These are phyloP conservation scores for Drosophila quadrilineata DNA, from an alignment of 1,140 invertebrate species.

Conservation along the genomic window DNA sequence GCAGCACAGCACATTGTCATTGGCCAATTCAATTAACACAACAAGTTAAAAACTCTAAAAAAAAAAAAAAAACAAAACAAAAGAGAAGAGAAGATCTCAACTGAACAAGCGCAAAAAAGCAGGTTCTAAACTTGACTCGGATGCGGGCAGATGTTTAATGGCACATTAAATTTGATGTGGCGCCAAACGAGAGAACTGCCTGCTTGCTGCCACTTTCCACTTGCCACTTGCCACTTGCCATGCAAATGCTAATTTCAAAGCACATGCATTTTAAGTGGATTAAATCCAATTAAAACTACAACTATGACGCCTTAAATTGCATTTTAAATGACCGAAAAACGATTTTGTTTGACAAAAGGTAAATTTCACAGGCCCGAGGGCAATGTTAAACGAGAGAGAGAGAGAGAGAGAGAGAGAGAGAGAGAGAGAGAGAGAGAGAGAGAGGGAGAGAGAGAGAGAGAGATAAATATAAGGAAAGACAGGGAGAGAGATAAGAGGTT, in stretches of 20 bases:
- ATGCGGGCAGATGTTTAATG: slow-evolving; percentile 35
- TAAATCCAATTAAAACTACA: slow-evolving; percentile 38
- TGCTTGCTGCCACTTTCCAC: background rate
- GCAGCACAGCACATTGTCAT: slow-evolving; percentile 44
- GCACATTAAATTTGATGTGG: slow-evolving; percentile 69
- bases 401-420: too few relatives aligned
- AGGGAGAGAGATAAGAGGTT: too few relatives aligned
- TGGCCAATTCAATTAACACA: slow-evolving; percentile 67
- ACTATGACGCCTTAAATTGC: slow-evolving; percentile 21
- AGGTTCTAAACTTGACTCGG: background rate
- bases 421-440: too few relatives aligned
- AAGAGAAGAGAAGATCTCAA: background rate
- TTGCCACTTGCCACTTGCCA: slow-evolving; percentile 20
- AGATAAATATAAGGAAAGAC: too few relatives aligned
- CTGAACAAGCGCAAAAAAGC: too few relatives aligned
- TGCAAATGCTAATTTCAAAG: slow-evolving; percentile 61
- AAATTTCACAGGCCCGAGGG: background rate
- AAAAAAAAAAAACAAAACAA: slow-evolving; percentile 41
- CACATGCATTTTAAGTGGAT: slow-evolving; percentile 31
- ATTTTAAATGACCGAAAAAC: slow-evolving; percentile 1
- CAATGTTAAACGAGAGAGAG: background rate
- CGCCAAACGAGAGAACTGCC: slow-evolving; percentile 15
- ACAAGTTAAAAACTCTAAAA: slow-evolving; percentile 47
- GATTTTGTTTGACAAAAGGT: background rate
- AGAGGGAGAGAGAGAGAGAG: too few relatives aligned